These are phyloP conservation scores for Nephila pilipes DNA, from an alignment of 1,140 invertebrate genomes.

Conservation along the genomic window DNA sequence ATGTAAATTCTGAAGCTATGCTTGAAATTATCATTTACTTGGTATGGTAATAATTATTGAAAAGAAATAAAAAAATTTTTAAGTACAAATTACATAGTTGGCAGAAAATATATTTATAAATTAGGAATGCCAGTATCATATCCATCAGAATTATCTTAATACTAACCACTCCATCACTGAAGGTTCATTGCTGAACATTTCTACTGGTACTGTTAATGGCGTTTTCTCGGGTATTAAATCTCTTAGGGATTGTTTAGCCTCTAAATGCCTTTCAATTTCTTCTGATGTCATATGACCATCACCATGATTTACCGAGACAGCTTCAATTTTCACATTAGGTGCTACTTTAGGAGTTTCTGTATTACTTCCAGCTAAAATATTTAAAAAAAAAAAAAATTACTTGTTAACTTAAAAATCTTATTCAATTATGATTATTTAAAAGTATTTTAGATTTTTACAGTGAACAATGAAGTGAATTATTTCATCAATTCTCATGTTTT, in stretches of 20 bases:
- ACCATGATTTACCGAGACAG: conserved; percentile 44
- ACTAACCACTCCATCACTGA: conserved; percentile 88
- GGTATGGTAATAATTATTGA: too few species aligned
- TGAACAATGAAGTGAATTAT: too few species aligned
- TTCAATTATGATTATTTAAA: too few species aligned
- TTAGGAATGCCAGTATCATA: background rate
- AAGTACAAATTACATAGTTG: too few species aligned
- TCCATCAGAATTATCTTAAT: background rate
- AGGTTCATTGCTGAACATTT: conserved; percentile 96
- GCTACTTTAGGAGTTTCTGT: conserved; percentile 1
- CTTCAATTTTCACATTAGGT: conserved; percentile 32
- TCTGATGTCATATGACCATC: conserved; percentile 94
- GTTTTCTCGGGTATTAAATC: conserved; percentile 92
- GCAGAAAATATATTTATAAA: too few species aligned
- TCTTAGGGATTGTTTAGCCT: conserved; percentile 88
- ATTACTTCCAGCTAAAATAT: background rate
- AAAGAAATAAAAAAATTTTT: too few species aligned
- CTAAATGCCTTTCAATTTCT: conserved; percentile 93
- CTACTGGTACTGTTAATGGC: conserved; percentile 92
- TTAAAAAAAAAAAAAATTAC: background rate
- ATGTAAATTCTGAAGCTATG: too few species aligned
- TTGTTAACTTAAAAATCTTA: too few species aligned
- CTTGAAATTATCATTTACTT: too few species aligned
- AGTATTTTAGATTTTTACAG: too few species aligned
- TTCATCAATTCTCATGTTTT: too few species aligned